Evolutionary conservation across 2,888 invertebrate genomes (phyloP), one percentile per base, ranked within the genome.

Genomic region (Parthenolecanium corni): DNA sequence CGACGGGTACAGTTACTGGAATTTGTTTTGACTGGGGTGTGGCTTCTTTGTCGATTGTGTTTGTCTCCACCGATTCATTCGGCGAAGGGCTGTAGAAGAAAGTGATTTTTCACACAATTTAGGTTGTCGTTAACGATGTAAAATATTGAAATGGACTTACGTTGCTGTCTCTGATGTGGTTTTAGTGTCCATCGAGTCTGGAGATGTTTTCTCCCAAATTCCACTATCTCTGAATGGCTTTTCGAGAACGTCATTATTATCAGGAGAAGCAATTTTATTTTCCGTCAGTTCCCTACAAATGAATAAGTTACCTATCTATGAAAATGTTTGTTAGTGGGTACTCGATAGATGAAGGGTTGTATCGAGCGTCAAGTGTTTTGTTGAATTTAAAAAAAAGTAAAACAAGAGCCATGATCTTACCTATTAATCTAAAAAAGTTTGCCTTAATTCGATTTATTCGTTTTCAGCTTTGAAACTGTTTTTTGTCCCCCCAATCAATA

Each of bases 171-270:
- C 40, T n/a, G 25, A 47, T 9, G 61, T 61, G 23, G 36, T 61
- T 51, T 61, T 61, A n/a, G 31, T 36, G n/a, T 49, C 51, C 11
- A 38, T 38, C n/a, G 47, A 36, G 23, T 61, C 61, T 2, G 61
- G 61, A 1, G 61, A 61, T 21, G 40, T 36, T 38, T 61, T 61
- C n/a, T 51, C 61, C 61, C 61, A 61, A 36, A 61, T 51, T 6
- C 61, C 61, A 16, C 61, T 61, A 16, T 61, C 61, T 23, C 61
- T n/a, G 18, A 61, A 61, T 6, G 61, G 36, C 14, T 51, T 61
- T 14, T 61, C 40, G 18, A 16, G 11, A 21, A 4, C 14, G 2
- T 49, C 49, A 3, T 20, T 21, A 49, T 21, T 11, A 21, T 49
- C 49, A 9, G 9, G 5, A 18, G 21, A 21, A 21, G 12, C 23